These are phyloP conservation scores for Miniopterus natalensis DNA, from an alignment of 2,113 vertebrate species.

Conservation along the genomic window DNA sequence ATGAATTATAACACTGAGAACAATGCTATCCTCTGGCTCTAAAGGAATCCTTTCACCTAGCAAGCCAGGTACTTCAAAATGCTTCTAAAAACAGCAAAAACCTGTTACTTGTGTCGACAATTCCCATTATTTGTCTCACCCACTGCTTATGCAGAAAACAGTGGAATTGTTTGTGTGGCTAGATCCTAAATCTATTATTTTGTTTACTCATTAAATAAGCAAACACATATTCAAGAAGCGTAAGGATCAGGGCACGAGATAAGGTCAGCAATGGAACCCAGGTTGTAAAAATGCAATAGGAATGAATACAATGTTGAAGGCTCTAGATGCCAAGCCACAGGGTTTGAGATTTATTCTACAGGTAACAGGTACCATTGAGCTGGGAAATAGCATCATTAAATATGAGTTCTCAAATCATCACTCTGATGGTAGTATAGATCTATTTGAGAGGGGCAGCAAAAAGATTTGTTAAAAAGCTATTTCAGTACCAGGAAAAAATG, in stretches of 20 bases:
- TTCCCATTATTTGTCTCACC: not conserved
- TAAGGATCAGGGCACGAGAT: not conserved
- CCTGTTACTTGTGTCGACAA: not conserved
- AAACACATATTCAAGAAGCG: not conserved
- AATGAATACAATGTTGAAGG: not conserved
- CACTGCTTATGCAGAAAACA: not conserved
- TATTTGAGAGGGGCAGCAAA: not conserved
- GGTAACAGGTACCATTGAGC: not conserved
- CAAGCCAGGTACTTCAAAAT: conserved; percentile 1
- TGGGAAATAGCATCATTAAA: conserved; percentile 24
- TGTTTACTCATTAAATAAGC: not conserved
- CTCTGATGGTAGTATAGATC: not conserved
- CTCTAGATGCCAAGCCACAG: not conserved
- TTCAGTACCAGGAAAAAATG: conserved; percentile 6
- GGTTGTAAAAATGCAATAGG: not conserved
- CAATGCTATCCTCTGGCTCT: not conserved
- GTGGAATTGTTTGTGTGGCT: not conserved
- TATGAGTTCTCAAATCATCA: conserved; percentile 21
- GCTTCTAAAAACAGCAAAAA: not conserved
- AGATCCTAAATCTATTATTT: not conserved
- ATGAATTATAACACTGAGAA: not conserved
- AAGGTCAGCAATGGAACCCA: not conserved
- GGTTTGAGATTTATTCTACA: not conserved
- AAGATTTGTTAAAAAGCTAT: conserved; percentile 3
- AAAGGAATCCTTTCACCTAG: not conserved